Evolutionary conservation across 2,888 invertebrate species (phyloP), one percentile per base, ranked within the genome.

Genomic region (Papilio gigon): DNA sequence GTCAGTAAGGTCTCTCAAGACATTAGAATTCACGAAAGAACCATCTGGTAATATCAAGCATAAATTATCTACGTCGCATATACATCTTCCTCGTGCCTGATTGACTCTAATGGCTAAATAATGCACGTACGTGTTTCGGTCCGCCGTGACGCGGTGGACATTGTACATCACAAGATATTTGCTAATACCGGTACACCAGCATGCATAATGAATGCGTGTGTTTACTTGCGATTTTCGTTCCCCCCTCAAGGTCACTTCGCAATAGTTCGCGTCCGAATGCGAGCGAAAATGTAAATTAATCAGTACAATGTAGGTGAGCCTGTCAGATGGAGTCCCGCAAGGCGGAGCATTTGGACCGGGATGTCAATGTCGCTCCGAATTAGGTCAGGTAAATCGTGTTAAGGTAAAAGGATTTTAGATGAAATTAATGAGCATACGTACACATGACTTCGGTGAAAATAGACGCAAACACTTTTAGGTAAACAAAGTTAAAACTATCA

Each of bases 311-410:
- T 60, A 61, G 69, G 65, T 69, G 30, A 65, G 50, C 42, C 20
- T 53, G 60, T 65, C 65, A 53, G 44, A 8, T 6, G 65, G 50
- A 40, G 47, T 66, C 56, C 70, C 65, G 9, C 65, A 63, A 70
- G 66, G 63, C 22, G 30, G 22, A 25, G 44, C 50, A 59, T 71
- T 71, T 62, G 68, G 72, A 47, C 59, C 71, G 68, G 30, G 58
- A 60, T 67, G 58, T 72, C 70, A 71, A 70, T 72, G 71, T 70
- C 72, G 40, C 58, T 25, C 17, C 25, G 33, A 65, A 69, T 60
- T 65, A 62, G 65, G 66, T 68, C 68, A 42, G 59, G 33, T 12
- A n/a, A 61, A 65, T 61, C 53, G 68, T 68, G 59, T 59, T 65
- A 69, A 71, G 70, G 70, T 61, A 58, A 68, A 64, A 65, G 33